These are phyloP conservation scores for Eidolon helvum DNA, from an alignment of 2,113 vertebrate genomes.

Conservation along the genomic window DNA sequence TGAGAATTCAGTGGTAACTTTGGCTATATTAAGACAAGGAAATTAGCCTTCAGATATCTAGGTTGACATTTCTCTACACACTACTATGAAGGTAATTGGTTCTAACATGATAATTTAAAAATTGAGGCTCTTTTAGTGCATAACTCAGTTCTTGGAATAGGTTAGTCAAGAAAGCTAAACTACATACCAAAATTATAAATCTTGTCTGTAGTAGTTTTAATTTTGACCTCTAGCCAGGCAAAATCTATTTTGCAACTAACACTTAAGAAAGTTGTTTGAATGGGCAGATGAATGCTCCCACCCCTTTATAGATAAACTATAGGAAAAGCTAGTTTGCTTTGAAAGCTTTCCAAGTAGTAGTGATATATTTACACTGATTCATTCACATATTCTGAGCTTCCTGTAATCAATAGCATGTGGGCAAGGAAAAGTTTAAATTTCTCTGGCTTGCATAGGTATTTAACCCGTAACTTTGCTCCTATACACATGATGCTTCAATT, in stretches of 20 bases:
- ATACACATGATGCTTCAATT: conserved; percentile 16
- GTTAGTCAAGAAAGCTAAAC: background rate
- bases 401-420: conserved; percentile 42
- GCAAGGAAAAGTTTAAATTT: background rate
- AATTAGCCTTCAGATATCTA: background rate
- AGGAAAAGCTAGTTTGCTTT: background rate
- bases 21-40: conserved; percentile 41
- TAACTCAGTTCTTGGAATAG: background rate
- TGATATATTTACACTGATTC: conserved; percentile 12
- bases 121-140: background rate
- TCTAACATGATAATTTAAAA: conserved; percentile 34
- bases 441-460: background rate
- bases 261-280: conserved; percentile 16
- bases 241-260: conserved; percentile 23
- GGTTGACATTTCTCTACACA: conserved; percentile 51
- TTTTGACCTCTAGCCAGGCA: conserved; percentile 5
- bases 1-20: conserved; percentile 57
- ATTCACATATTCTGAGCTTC: conserved; percentile 7
- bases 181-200: background rate
- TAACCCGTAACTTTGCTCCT: background rate
- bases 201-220: background rate
- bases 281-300: background rate
- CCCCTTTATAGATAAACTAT: background rate
- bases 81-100: conserved; percentile 47
- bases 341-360: conserved; percentile 1